Conservation (phyloP, 2,797 vertebrate species). For the Cirrhinus molitorella region DNA sequence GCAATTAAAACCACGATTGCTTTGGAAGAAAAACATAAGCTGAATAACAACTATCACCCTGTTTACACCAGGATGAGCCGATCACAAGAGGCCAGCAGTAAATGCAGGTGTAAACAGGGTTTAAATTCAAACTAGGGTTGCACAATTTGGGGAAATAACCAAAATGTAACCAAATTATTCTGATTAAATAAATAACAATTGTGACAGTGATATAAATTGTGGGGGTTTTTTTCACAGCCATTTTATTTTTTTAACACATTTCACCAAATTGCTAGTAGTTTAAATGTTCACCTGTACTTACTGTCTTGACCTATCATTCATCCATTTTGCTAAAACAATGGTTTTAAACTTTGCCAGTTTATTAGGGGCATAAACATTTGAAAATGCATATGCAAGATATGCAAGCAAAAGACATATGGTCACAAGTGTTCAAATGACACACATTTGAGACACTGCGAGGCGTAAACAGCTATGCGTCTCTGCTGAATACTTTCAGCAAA, state of each 20-base stretch:
- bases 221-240: too few relatives aligned
- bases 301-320: background rate
- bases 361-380: background rate
- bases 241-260: background rate
- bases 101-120: background rate
- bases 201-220: too few relatives aligned
- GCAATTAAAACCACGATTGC: slow-evolving; percentile 30
- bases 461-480: background rate
- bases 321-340: background rate
- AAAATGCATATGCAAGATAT: background rate
- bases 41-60: background rate
- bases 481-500: background rate
- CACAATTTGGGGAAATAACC: background rate
- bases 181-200: too few relatives aligned
- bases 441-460: background rate
- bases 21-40: background rate
- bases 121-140: background rate
- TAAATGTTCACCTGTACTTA: background rate
- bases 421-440: background rate
- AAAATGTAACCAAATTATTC: too few relatives aligned
- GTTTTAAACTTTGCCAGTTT: background rate
- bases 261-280: background rate
- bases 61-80: background rate
- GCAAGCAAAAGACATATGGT: slow-evolving; percentile 6
- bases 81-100: background rate